Conservation (phyloP, 2,888 invertebrate species). For the Marasmarcha lunaedactyla region DNA sequence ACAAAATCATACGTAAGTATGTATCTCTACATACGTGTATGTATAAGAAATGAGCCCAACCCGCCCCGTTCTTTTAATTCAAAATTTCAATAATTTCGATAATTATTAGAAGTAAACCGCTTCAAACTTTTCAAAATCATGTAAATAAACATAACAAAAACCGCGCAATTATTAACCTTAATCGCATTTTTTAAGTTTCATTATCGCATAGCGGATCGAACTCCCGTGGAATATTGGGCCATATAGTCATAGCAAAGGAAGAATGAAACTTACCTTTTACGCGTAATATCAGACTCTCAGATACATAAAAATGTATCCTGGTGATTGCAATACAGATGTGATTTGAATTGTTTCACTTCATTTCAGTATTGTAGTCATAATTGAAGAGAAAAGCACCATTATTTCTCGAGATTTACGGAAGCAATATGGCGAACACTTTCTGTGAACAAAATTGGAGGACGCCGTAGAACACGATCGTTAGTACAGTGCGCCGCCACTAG, state of each 20-base stretch:
- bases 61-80: constrained; percentile 43
- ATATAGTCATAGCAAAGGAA: constrained; percentile 68
- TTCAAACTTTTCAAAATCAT: constrained; percentile 68
- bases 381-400: constrained; percentile 60
- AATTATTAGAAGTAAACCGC: constrained; percentile 57
- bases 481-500: constrained; percentile 64
- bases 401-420: constrained; percentile 65
- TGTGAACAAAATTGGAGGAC: constrained; percentile 69
- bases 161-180: constrained; percentile 73
- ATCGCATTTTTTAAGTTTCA: constrained; percentile 73
- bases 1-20: constrained; percentile 62
- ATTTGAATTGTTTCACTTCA: constrained; percentile 56
- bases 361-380: constrained; percentile 64
- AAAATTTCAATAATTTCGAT: constrained; percentile 36
- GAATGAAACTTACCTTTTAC: constrained; percentile 66
- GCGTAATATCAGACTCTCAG: constrained; percentile 32
- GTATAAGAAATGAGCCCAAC: constrained; percentile 47
- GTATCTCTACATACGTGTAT: constrained; percentile 51
- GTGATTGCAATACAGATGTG: constrained; percentile 32
- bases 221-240: constrained; percentile 72
- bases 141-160: constrained; percentile 72
- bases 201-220: constrained; percentile 73
- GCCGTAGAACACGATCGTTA: constrained; percentile 64
- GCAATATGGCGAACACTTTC: constrained; percentile 69
- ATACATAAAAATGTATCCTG: constrained; percentile 37